Evolutionary conservation across 2,888 invertebrate genomes (phyloP), one percentile per base, ranked within the genome.

Genomic region (Drosophila meridionalis): DNA sequence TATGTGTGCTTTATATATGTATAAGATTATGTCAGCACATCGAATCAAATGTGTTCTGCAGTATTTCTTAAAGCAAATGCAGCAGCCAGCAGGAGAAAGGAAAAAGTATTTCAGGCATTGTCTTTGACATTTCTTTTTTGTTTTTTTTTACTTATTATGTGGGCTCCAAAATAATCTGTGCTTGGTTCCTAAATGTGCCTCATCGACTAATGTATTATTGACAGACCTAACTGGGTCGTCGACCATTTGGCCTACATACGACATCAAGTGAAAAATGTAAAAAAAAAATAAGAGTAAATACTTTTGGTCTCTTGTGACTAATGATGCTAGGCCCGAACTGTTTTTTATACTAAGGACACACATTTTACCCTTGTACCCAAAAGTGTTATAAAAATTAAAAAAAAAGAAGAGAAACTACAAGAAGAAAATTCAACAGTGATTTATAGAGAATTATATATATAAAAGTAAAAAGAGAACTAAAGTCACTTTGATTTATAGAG

Each of bases 21-120:
- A 40, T 34, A 20, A 20, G 36, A 71, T 53, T 71, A 50, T 76
- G 73, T 78, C 76, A 50, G 56, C 45, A 30, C 52, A 71, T 71
- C 71, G 52, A 63, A 53, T 42, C 34, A 52, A 63, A 72, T 64
- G 62, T 52, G 14, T 20, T 56, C 56, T 43, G 43, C 55, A 32
- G 38, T 26, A 50, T 38, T 47, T 40, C 62, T 59, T 20, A 59
- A 50, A 45, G 73, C 52, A 77, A 45, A 28, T 64, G 59, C 69
- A 26, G 64, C 14, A 42, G 42, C 42, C 42, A 42, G 42, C 42
- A 42, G 42, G 7, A n/a, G n/a, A 7, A 30, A n/a, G n/a, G n/a
- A n/a, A n/a, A n/a, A n/a, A 48, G 48, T 28, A 6, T 12, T 12
- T 28, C 12, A 4, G 8, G 12, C 47, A 30, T 32, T 48, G 38